Conservation (phyloP, 2,797 vertebrate species). For the Hylomyscus alleni region DNA sequence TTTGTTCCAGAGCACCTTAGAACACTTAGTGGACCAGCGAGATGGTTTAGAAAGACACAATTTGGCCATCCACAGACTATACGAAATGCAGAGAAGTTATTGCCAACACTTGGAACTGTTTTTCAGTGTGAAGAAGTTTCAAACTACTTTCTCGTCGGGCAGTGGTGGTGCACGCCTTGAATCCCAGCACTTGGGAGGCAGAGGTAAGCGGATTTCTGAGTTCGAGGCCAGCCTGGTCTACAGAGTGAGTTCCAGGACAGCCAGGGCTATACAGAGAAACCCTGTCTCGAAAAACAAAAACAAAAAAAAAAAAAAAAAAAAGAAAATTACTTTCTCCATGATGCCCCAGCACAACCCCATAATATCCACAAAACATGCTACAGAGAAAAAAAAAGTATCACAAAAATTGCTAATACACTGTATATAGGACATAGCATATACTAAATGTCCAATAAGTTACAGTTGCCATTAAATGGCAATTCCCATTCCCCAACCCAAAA, state of each 20-base stretch:
- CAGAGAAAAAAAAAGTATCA: neutral
- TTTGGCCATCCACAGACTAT: fast-evolving
- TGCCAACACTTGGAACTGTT: neutral
- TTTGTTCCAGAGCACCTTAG: neutral
- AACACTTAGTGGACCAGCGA: constrained; percentile 40
- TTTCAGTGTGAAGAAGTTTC: neutral
- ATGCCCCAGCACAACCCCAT: too few species aligned
- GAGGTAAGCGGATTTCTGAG: too few species aligned
- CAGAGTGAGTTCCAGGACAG: too few species aligned
- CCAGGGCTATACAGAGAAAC: too few species aligned
- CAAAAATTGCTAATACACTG: neutral
- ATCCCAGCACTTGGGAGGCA: too few species aligned
- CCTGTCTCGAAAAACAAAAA: too few species aligned
- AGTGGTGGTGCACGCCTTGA: too few species aligned
- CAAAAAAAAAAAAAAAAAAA: too few species aligned
- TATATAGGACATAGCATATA: neutral
- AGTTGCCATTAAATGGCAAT: constrained; percentile 20
- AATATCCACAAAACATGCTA: neutral
- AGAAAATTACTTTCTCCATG: neutral
- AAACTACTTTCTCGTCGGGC: too few species aligned
- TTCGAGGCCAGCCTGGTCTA: too few species aligned
- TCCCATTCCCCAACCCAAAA: neutral
- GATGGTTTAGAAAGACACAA: constrained; percentile 72
- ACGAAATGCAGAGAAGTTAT: constrained; percentile 77
- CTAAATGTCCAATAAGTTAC: neutral